Evolutionary conservation across 2,797 vertebrate genomes (phyloP).

Genomic region (Chrosomus eos): DNA sequence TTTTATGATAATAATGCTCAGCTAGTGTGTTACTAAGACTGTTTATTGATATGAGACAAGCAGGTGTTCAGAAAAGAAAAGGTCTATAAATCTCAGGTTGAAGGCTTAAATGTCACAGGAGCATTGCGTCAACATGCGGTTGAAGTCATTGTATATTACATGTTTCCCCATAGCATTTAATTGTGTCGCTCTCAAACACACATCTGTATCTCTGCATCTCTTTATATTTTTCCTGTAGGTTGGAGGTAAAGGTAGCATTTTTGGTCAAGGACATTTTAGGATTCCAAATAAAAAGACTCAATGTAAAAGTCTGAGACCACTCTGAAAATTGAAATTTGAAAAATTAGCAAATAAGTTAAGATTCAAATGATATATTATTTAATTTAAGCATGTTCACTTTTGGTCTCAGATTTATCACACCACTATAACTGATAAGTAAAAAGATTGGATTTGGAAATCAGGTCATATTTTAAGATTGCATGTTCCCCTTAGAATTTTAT

Average conservation of each 20-base stretch:
- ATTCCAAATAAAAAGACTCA: constrained; percentile 3
- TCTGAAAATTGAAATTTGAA: background rate
- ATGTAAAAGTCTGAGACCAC: background rate
- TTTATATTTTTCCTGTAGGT: background rate
- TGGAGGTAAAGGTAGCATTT: background rate
- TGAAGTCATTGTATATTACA: background rate
- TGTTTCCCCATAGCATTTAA: background rate
- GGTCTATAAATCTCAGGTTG: background rate
- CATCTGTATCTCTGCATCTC: background rate
- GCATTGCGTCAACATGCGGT: background rate
- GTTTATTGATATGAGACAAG: constrained; percentile 1
- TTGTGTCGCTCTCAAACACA: background rate
- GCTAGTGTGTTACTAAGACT: constrained; percentile 5
- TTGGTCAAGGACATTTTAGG: background rate
- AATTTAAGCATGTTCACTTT: background rate
- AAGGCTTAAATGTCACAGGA: background rate
- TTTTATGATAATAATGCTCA: constrained; percentile 14
- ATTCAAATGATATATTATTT: background rate
- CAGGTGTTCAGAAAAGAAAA: background rate
- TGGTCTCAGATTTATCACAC: background rate
- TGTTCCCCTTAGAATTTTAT: background rate
- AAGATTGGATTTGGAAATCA: background rate
- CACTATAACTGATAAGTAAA: background rate
- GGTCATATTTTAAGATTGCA: background rate
- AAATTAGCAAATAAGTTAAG: background rate